Evolutionary conservation across 2,113 vertebrate species (phyloP), one percentile per base, ranked within the genome.

Genomic region (Miniopterus natalensis): DNA sequence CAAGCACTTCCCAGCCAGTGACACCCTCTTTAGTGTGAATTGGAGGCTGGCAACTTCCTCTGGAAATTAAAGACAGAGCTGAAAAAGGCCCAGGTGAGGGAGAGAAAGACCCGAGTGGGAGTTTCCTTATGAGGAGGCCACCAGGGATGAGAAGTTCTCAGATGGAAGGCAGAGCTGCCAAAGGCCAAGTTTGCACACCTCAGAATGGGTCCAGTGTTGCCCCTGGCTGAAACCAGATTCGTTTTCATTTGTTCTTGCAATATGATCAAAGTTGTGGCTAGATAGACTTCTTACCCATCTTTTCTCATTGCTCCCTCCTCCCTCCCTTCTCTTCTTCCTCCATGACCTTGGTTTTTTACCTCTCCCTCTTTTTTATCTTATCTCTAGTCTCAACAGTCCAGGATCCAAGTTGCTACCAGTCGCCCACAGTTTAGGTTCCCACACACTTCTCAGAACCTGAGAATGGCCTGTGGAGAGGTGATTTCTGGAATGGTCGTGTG

Each of bases 1-100:
- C 45, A 73, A 93, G 21, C 29, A 77, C 49, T 77, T 96, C 23
- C 27, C 65, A 91, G 83, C 11, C 29, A 53, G 63, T n/a, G 70
- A 91, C 6, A 63, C 9, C 8, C 20, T 31, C 59, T 85, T 73
- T 84, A 80, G 53, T 95, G 65, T 94, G 71, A 95, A 84, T 84
- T 68, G 83, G 23, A 11, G 59, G 47, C 40, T 80, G 75, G 70
- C 5, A 90, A 47, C 47, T 84, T 93, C 55, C 73, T 95, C 55
- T 70, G 51, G 55, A 84, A 88, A 65, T 73, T 73, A 71, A 95
- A 75, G 12, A 31, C 47, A 66, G 27, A 88, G 23, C 49, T 40
- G 49, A 49, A 66, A 71, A 81, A 70, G 65, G 51, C 78, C 20
- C 3, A 61, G 40, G n/a, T 65, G n/a, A 93, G 14, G 36, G 57